These are phyloP conservation scores for Drosophila pseudotakahashii DNA, from an alignment of 2,888 invertebrate genomes.

Conservation along the genomic window DNA sequence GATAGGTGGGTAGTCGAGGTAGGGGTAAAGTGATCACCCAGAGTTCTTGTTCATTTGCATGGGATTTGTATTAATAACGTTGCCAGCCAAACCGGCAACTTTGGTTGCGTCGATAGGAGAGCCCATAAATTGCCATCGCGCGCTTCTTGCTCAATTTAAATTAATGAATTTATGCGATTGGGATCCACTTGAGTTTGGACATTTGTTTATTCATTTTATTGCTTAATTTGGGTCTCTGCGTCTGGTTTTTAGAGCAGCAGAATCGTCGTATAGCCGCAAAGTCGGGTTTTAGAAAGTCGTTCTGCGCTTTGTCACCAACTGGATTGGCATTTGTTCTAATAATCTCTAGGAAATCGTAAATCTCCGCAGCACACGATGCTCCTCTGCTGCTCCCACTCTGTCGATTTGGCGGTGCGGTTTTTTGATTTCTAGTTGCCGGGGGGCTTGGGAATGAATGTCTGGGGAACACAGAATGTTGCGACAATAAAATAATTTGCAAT, in stretches of 20 bases:
- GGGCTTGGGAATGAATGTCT: constrained; percentile 20
- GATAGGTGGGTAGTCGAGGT: constrained; percentile 1
- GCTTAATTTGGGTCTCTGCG: constrained; percentile 44
- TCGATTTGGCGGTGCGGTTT: constrained; percentile 20
- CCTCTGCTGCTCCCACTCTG: constrained; percentile 8
- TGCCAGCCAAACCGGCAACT: constrained; percentile 2
- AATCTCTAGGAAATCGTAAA: constrained; percentile 71
- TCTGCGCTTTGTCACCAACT: constrained; percentile 53
- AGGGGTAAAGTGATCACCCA: constrained; percentile 16
- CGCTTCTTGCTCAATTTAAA: constrained; percentile 69
- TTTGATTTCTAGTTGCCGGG: constrained; percentile 17
- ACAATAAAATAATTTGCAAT: constrained; percentile 79
- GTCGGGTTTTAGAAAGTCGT: constrained; percentile 75
- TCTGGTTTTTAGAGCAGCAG: constrained; percentile 9
- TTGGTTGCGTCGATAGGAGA: constrained; percentile 42
- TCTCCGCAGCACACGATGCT: constrained; percentile 54
- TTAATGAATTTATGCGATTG: constrained; percentile 71
- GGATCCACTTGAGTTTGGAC: constrained; percentile 41
- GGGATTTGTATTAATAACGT: constrained; percentile 62
- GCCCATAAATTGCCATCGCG: constrained; percentile 50
- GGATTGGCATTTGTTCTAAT: constrained; percentile 49
- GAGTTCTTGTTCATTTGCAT: constrained; percentile 67
- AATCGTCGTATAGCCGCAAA: no score
- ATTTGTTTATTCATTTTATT: constrained; percentile 61
- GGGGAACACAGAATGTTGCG: constrained; percentile 65